Evolutionary conservation across 1,140 invertebrate species (phyloP).

Genomic region (Thaumetopoea pityocampa): DNA sequence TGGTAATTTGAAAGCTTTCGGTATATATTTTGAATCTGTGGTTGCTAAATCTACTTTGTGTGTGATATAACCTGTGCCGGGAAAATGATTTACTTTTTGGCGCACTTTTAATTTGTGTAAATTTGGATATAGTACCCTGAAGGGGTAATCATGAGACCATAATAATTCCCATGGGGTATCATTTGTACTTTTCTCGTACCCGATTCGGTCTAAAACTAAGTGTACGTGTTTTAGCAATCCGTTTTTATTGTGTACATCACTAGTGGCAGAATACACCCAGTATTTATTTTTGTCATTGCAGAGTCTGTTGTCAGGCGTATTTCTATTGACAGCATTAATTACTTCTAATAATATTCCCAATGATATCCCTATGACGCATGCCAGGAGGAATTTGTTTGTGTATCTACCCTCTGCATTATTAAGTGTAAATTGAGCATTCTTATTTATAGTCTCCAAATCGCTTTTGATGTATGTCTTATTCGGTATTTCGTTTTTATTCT

Average conservation of each 20-base stretch:
- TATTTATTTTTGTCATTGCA: constrained; percentile 26
- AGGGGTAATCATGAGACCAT: constrained; percentile 97
- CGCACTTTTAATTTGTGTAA: constrained; percentile 79
- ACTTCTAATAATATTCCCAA: constrained; percentile 52
- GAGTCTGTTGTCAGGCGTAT: constrained; percentile 6
- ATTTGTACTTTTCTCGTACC: constrained; percentile 80
- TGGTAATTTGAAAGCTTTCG: constrained; percentile 92
- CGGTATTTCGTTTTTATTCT: constrained; percentile 12
- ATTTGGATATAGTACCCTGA: constrained; percentile 78
- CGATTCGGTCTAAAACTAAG: constrained; percentile 83
- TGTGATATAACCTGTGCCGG: constrained; percentile 95
- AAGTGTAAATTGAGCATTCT: not conserved
- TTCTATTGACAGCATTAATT: constrained; percentile 36
- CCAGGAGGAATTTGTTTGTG: constrained; percentile 42
- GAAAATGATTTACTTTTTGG: constrained; percentile 96
- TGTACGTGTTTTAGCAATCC: constrained; percentile 88
- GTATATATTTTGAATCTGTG: constrained; percentile 85
- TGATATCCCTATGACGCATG: constrained; percentile 52
- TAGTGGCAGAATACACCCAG: constrained; percentile 54
- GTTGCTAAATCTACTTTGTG: constrained; percentile 96
- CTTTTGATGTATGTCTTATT: not conserved
- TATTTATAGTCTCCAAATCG: not conserved
- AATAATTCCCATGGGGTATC: constrained; percentile 88
- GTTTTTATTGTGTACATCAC: constrained; percentile 43
- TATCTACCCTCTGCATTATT: not conserved